A percentile compares a stretch with the other conserved stretches of the same genome.
phyloP scores from a whole-genome alignment of 2,113 vertebrate species.

The Campylomormyrus tamandua region DNA sequence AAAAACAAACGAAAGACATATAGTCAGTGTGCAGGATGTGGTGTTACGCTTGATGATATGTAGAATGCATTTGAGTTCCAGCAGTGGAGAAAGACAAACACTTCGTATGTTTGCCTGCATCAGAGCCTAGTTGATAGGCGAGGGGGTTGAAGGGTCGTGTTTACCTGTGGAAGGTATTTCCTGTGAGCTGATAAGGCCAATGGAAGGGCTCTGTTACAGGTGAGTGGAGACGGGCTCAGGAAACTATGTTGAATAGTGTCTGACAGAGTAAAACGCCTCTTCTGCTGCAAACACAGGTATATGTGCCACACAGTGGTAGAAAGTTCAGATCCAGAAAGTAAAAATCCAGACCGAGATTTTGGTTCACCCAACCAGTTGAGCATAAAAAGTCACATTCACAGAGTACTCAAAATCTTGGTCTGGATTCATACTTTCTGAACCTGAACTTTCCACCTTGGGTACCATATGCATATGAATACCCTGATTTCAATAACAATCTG shows the following conservation, averaged over 20 bases:
- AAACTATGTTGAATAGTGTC: constrained; percentile 53
- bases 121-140: constrained; percentile 48
- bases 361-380: neutral
- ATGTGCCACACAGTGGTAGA: constrained; percentile 15
- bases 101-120: constrained; percentile 32
- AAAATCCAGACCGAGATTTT: neutral
- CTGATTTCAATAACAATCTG: neutral
- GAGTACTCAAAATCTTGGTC: neutral
- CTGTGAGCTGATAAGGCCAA: constrained; percentile 64
- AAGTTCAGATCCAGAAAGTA: neutral
- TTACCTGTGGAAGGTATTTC: constrained; percentile 76
- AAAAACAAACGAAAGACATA: constrained; percentile 40
- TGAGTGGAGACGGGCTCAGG: constrained; percentile 63
- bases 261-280: neutral
- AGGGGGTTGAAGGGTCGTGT: constrained; percentile 64
- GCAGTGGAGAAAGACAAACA: constrained; percentile 30
- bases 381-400: too few relatives aligned
- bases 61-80: constrained; percentile 49
- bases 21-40: constrained; percentile 44
- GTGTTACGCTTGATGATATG: constrained; percentile 61
- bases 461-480: neutral
- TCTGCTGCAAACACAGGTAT: constrained; percentile 34
- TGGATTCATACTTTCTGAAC: neutral
- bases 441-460: neutral
- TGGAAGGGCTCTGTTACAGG: constrained; percentile 71